These are phyloP conservation scores for Andricus quercusramuli DNA, from an alignment of 2,888 invertebrate species.

Conservation along the genomic window DNA sequence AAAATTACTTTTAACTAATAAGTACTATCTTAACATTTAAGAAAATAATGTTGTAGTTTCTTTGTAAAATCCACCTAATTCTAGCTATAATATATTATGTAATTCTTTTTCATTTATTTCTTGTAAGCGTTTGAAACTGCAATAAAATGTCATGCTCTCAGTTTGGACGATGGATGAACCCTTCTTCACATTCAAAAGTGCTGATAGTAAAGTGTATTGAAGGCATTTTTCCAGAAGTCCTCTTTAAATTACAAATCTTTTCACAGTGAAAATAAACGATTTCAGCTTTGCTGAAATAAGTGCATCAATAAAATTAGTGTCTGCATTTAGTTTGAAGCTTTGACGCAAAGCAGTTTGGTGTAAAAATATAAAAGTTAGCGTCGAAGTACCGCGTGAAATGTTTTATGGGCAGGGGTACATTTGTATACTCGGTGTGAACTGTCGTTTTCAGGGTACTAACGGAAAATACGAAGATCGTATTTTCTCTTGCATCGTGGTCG, in stretches of 20 bases:
- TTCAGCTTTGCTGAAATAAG: background rate
- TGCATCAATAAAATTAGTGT: background rate
- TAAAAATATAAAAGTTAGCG: background rate
- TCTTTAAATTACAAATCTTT: background rate
- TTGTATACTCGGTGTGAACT: background rate
- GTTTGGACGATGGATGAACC: background rate
- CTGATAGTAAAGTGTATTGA: background rate
- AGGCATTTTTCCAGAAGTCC: background rate
- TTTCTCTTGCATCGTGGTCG: background rate
- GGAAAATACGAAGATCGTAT: slow-evolving; percentile 3
- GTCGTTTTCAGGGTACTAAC: background rate
- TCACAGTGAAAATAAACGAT: background rate
- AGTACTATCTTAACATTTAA: too few relatives aligned
- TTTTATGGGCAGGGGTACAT: background rate
- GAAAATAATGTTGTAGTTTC: too few relatives aligned
- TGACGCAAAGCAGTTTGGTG: background rate
- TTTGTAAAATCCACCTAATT: too few relatives aligned
- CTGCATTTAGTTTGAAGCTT: background rate
- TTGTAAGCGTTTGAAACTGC: too few relatives aligned
- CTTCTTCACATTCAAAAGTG: background rate
- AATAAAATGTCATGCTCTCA: too few relatives aligned
- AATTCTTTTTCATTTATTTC: too few relatives aligned
- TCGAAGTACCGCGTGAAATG: background rate
- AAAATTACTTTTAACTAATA: too few relatives aligned
- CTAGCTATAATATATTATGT: too few relatives aligned